Evolutionary conservation across 2,797 vertebrate species (phyloP), one percentile per base, ranked within the genome.

Genomic region (Enteromius unitaeniatus): DNA sequence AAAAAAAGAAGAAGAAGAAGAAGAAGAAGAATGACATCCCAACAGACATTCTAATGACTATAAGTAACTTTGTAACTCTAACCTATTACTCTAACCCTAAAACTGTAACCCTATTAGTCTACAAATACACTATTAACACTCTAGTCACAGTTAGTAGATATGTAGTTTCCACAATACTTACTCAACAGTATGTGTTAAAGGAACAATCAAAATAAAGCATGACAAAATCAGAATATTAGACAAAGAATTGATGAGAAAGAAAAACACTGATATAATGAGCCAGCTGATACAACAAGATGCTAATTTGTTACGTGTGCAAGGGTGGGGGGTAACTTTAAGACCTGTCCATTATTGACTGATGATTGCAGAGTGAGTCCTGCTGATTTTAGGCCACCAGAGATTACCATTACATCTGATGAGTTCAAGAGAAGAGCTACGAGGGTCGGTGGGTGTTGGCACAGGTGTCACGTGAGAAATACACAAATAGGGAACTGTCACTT

Each of bases 351-450:
- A 87, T 79, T 87, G 84, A 69, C 82, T 86, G 84, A 21, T 76
- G 86, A 88, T 75, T 89, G 88, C 84, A 88, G 89, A 89, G 85
- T 86, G 89, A 74, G 83, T 88, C 84, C 88, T 89, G 88, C 88
- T 89, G 87, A 91, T 91, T 83, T 79, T 73, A 87, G 88, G 90
- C 89, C 84, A 85, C 55, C 79, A 87, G 83, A 91, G 87, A 90
- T 91, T 88, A 90, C 84, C 70, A 85, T 85, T 81, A 79, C 89
- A 90, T 89, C 85, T 85, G 86, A 91, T 86, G 86, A 85, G 90
- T 82, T 82, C 77, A 81, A 70, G 62, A 77, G 60, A 84, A 88
- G 84, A 83, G 58, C 58, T 81, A 19, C 2, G 7, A 84, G 89
- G 88, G 79, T 87, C 83, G 69, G 65, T 70, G 68, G 85, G 28